Evolutionary conservation across 2,888 invertebrate genomes (phyloP).

Genomic region (Eustalomyia histrio): DNA sequence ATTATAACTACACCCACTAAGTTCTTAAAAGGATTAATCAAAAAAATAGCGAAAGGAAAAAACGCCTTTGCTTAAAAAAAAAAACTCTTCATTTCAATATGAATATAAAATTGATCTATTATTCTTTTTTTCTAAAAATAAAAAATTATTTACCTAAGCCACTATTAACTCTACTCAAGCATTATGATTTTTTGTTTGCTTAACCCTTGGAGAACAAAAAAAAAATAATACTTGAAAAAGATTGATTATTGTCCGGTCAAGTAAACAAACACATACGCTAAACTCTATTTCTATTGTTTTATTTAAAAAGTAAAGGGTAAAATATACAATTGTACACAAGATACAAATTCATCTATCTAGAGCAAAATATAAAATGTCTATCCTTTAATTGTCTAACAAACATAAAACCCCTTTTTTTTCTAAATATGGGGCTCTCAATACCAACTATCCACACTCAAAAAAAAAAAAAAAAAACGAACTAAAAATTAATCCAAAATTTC

Average conservation of each 20-base stretch:
- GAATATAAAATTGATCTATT: slow-evolving; percentile 25
- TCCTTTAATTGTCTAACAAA: slow-evolving; percentile 53
- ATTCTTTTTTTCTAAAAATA: not conserved
- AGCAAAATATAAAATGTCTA: slow-evolving; percentile 35
- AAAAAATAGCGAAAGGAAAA: not conserved
- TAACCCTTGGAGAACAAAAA: slow-evolving; percentile 40
- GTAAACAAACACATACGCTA: slow-evolving; percentile 44
- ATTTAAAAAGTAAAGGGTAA: slow-evolving; percentile 12
- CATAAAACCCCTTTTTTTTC: slow-evolving; percentile 39
- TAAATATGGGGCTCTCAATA: too few species aligned
- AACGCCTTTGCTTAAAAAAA: slow-evolving; percentile 5
- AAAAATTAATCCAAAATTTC: too few species aligned
- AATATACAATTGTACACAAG: not conserved
- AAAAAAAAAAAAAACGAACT: too few species aligned
- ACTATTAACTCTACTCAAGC: slow-evolving; percentile 3
- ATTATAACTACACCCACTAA: not conserved
- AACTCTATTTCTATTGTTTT: slow-evolving; percentile 23
- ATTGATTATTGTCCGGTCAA: slow-evolving; percentile 75
- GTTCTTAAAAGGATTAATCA: slow-evolving; percentile 6
- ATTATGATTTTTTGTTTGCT: slow-evolving; percentile 38
- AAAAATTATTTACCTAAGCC: slow-evolving; percentile 36
- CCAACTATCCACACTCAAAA: too few species aligned
- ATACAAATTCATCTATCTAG: slow-evolving; percentile 18
- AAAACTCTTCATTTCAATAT: slow-evolving; percentile 16
- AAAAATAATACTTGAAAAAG: slow-evolving; percentile 66